Conservation (phyloP, 2,888 invertebrate genomes). For the Bombylius major region DNA sequence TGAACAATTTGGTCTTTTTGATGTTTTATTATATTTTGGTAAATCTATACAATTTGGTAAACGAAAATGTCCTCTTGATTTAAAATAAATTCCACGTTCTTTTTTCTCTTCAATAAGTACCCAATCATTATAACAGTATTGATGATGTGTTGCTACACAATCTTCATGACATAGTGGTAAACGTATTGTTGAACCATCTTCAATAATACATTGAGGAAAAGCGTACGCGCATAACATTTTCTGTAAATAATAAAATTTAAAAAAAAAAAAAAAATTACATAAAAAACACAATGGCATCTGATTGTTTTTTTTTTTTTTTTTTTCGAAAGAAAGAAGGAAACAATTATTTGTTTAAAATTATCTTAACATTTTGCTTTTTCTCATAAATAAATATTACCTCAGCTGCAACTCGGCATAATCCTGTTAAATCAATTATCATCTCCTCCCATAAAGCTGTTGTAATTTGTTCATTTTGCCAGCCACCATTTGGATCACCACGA, state of each 20-base stretch:
- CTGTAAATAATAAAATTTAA: slow-evolving; percentile 32
- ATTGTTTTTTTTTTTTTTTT: neutral
- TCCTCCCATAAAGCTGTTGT: slow-evolving; percentile 75
- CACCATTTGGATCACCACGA: slow-evolving; percentile 46
- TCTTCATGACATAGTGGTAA: slow-evolving; percentile 86
- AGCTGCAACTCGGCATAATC: slow-evolving; percentile 76
- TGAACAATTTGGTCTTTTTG: slow-evolving; percentile 58
- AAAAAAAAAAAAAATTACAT: neutral
- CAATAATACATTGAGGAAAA: slow-evolving; percentile 72
- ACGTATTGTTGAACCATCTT: slow-evolving; percentile 50
- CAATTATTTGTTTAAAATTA: no score
- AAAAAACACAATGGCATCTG: neutral
- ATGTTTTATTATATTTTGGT: slow-evolving; percentile 55
- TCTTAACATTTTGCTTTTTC: no score
- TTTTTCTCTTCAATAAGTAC: slow-evolving; percentile 80
- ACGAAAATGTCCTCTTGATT: slow-evolving; percentile 73
- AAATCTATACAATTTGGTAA: slow-evolving; percentile 75
- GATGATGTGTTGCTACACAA: slow-evolving; percentile 78
- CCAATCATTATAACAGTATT: slow-evolving; percentile 92
- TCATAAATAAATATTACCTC: slow-evolving; percentile 41
- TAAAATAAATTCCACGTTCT: slow-evolving; percentile 60
- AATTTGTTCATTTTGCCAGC: slow-evolving; percentile 74
- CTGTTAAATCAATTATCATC: slow-evolving; percentile 62
- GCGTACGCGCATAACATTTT: slow-evolving; percentile 84
- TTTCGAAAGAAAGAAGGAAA: no score